Evolutionary conservation across 2,888 invertebrate species (phyloP).

Genomic region (Epiblema foenella): DNA sequence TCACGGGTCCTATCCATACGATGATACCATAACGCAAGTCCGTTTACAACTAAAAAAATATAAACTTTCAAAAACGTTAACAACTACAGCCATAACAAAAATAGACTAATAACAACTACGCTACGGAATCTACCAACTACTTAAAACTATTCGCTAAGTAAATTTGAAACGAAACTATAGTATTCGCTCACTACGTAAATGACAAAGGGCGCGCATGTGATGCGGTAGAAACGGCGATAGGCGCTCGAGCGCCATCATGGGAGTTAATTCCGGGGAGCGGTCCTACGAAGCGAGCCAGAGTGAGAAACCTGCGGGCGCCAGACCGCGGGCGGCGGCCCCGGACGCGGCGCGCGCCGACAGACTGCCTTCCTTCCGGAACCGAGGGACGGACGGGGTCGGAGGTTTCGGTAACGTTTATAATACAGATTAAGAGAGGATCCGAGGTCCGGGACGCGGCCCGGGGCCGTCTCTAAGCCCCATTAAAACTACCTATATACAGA

Average conservation of each 20-base stretch:
- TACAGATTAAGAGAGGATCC: constrained; percentile 55
- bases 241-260: constrained; percentile 50
- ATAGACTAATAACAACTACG: constrained; percentile 81
- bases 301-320: constrained; percentile 53
- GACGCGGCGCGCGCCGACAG: constrained; percentile 43
- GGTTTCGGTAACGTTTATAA: constrained; percentile 54
- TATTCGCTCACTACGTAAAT: constrained; percentile 77
- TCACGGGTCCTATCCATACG: constrained; percentile 66
- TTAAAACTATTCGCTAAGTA: constrained; percentile 79
- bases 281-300: constrained; percentile 69
- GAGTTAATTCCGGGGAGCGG: constrained; percentile 67
- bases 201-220: constrained; percentile 62
- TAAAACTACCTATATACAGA: constrained; percentile 77
- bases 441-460: constrained; percentile 54
- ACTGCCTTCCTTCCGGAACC: constrained; percentile 48
- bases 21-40: constrained; percentile 69
- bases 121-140: constrained; percentile 82
- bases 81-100: constrained; percentile 85
- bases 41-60: constrained; percentile 77
- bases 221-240: constrained; percentile 48
- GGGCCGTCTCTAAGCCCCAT: constrained; percentile 60
- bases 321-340: constrained; percentile 50
- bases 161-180: constrained; percentile 78
- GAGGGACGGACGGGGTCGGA: constrained; percentile 60
- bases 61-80: constrained; percentile 83